These are phyloP conservation scores for Drosophila rufa DNA, from an alignment of 1,140 invertebrate genomes.

Conservation along the genomic window DNA sequence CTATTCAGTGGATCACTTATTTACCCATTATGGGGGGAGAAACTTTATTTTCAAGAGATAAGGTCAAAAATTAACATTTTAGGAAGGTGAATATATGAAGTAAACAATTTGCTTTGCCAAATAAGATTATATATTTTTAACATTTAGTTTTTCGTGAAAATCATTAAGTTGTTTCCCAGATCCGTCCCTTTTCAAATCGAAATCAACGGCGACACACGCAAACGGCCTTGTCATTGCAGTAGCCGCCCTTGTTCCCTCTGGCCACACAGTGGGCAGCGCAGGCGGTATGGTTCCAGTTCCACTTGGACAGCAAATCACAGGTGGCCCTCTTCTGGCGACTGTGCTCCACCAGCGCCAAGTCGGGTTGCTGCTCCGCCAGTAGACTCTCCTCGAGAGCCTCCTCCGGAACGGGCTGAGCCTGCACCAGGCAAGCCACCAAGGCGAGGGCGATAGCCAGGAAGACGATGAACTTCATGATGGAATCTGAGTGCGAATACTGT, in stretches of 20 bases:
- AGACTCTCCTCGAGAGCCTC: neutral
- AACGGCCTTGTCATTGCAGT: slow-evolving; percentile 62
- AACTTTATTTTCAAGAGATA: too few species aligned
- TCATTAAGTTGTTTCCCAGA: neutral
- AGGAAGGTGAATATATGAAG: too few species aligned
- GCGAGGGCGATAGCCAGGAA: slow-evolving; percentile 37
- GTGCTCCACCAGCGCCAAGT: slow-evolving; percentile 11
- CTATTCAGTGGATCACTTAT: slow-evolving; percentile 40
- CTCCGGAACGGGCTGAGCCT: slow-evolving; percentile 45
- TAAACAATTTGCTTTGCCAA: neutral
- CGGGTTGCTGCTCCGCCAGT: neutral
- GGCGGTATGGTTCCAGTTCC: slow-evolving; percentile 59
- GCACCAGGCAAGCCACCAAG: slow-evolving; percentile 16
- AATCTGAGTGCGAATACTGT: slow-evolving; percentile 6
- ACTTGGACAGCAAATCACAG: slow-evolving; percentile 68
- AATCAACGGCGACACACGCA: slow-evolving; percentile 68
- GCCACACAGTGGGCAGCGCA: slow-evolving; percentile 70
- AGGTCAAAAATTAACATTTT: neutral
- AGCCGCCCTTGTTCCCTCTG: slow-evolving; percentile 59
- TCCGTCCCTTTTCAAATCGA: too few species aligned
- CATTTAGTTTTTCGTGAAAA: neutral
- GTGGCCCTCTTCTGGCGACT: slow-evolving; percentile 75
- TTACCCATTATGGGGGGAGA: slow-evolving; percentile 7
- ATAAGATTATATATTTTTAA: neutral
- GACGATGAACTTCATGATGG: slow-evolving; percentile 49